Percentiles rank a stretch among this genome's conserved stretches.
Conservation (phyloP, 2,888 invertebrate species). For the Cheilosia variabilis region DNA sequence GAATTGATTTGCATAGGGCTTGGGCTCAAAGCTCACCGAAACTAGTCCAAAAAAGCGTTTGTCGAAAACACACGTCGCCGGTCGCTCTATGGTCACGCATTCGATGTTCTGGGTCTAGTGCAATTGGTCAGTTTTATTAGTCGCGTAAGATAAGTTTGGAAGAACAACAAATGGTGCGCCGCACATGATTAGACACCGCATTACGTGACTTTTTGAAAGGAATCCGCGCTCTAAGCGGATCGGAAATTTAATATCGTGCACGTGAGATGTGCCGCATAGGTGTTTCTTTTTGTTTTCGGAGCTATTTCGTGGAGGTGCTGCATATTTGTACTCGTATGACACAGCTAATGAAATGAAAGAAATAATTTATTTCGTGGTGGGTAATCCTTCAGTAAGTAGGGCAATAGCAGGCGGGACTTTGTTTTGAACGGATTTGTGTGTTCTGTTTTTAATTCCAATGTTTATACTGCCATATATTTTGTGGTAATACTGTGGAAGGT, state of each 20-base stretch:
- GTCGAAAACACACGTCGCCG: no score
- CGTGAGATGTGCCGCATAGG: background rate
- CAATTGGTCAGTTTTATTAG: no score
- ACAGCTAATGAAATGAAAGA: constrained; percentile 24
- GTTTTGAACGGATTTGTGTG: background rate
- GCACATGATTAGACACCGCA: constrained; percentile 56
- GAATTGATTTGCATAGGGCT: background rate
- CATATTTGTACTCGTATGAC: constrained; percentile 24
- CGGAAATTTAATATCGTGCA: constrained; percentile 31
- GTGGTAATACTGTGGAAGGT: no score
- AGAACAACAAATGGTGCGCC: constrained; percentile 6
- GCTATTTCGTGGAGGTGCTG: constrained; percentile 41
- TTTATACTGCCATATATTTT: background rate
- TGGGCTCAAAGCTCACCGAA: background rate
- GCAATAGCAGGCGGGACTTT: background rate
- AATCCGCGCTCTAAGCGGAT: constrained; percentile 44
- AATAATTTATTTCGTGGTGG: background rate
- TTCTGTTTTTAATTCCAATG: background rate
- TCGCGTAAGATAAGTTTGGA: no score
- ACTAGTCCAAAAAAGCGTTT: no score
- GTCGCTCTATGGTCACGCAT: no score
- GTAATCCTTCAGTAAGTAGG: constrained; percentile 15
- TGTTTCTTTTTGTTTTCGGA: background rate
- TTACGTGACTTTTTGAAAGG: constrained; percentile 62
- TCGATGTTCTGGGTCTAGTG: no score